Evolutionary conservation across 2,888 invertebrate genomes (phyloP).

Genomic region (Pantelozetes paolii): DNA sequence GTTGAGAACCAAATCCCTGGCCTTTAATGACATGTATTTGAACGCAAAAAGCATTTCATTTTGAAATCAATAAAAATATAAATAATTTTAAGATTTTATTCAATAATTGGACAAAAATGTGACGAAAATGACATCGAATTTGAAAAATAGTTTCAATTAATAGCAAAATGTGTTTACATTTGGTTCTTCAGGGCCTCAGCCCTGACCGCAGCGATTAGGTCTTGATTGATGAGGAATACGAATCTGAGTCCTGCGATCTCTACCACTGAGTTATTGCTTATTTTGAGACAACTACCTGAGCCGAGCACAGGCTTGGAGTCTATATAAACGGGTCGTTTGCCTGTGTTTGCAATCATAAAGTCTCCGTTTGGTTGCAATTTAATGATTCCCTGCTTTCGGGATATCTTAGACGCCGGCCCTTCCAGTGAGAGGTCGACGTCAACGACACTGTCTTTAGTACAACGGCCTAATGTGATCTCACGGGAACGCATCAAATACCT

Average conservation of each 20-base stretch:
- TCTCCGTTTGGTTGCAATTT: conserved; percentile 85
- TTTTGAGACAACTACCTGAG: conserved; percentile 74
- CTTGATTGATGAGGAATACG: conserved; percentile 87
- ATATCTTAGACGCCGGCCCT: conserved; percentile 89
- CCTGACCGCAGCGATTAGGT: conserved; percentile 62
- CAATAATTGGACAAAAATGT: background rate
- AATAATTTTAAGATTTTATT: conserved; percentile 6
- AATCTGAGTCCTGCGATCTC: conserved; percentile 90
- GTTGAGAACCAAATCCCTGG: too few relatives aligned
- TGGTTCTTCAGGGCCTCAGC: conserved; percentile 42
- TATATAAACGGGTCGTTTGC: conserved; percentile 87
- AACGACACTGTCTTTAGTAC: conserved; percentile 78
- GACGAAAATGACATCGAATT: background rate
- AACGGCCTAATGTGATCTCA: conserved; percentile 89
- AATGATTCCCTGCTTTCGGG: conserved; percentile 85
- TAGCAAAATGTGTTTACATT: conserved; percentile 12
- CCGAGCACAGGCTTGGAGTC: conserved; percentile 80
- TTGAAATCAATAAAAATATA: background rate
- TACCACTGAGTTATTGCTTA: conserved; percentile 88
- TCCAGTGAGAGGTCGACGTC: conserved; percentile 90
- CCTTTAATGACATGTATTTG: background rate
- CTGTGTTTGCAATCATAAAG: conserved; percentile 90
- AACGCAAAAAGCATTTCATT: background rate
- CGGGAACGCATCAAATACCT: conserved; percentile 89
- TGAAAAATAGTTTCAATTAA: background rate